Conservation (phyloP, 2,888 invertebrate genomes). For the Xestia ashworthii region DNA sequence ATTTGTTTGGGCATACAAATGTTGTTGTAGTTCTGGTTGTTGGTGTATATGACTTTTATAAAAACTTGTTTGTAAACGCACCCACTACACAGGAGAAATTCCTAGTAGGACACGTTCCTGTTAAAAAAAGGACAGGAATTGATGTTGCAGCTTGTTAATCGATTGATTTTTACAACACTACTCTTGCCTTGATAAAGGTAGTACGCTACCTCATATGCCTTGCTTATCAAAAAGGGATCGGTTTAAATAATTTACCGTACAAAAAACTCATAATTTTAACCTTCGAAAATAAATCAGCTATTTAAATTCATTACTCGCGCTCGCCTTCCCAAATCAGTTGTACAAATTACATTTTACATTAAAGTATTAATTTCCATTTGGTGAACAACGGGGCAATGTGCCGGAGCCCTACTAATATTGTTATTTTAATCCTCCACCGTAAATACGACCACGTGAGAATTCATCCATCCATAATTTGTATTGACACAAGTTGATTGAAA, state of each 20-base stretch:
- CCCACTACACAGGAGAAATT: no score
- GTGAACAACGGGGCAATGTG: constrained; percentile 21
- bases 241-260: neutral
- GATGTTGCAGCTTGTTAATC: neutral
- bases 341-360: constrained; percentile 23
- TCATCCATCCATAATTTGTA: constrained; percentile 66
- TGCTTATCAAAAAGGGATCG: neutral
- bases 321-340: constrained; percentile 10
- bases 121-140: neutral
- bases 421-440: constrained; percentile 60
- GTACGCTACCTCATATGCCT: neutral
- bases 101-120: no score
- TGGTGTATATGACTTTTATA: no score
- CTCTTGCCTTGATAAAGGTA: neutral
- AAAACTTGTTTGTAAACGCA: no score
- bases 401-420: constrained; percentile 45
- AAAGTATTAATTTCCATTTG: constrained; percentile 54
- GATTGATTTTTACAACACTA: neutral
- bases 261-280: neutral
- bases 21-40: no score
- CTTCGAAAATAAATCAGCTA: neutral
- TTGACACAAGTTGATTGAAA: constrained; percentile 68
- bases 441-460: constrained; percentile 64
- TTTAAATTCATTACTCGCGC: neutral
- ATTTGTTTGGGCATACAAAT: no score